Percentiles rank a stretch among this genome's conserved stretches.
phyloP scores from a whole-genome alignment of 2,797 vertebrate genomes.

The Arrhamphus sclerolepis region DNA sequence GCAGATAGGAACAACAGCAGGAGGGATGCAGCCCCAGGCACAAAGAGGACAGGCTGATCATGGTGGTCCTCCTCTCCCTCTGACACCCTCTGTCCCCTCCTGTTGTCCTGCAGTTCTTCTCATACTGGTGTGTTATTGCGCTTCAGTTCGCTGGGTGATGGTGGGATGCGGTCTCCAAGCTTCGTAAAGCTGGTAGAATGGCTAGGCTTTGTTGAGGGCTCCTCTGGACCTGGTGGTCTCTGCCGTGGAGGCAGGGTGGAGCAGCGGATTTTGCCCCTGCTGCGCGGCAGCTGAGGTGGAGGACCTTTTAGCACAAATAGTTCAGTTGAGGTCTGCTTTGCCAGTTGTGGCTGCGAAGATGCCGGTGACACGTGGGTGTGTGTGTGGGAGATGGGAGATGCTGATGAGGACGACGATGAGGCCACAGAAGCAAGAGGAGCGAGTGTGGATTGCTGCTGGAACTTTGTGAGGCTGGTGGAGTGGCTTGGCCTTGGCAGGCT shows the following conservation, averaged over 20 bases:
- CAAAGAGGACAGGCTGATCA: conserved; percentile 60
- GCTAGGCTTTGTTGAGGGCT: conserved; percentile 63
- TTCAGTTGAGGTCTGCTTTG: conserved; percentile 52
- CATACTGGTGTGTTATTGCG: conserved; percentile 67
- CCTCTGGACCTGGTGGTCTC: conserved; percentile 53
- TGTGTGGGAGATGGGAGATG: conserved; percentile 24
- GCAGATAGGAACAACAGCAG: conserved; percentile 27
- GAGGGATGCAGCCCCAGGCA: conserved; percentile 50
- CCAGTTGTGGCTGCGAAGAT: conserved; percentile 25
- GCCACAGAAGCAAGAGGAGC: conserved; percentile 48
- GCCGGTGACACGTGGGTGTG: conserved; percentile 24
- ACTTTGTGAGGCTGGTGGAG: conserved; percentile 78
- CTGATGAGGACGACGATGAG: conserved; percentile 25
- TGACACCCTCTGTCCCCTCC: conserved; percentile 16
- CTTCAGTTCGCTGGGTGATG: conserved; percentile 72
- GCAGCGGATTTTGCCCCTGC: conserved; percentile 71
- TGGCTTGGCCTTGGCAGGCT: conserved; percentile 73
- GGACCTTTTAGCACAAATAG: conserved; percentile 69
- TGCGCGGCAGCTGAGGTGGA: conserved; percentile 60
- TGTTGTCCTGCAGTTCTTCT: conserved; percentile 25
- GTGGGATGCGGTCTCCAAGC: conserved; percentile 65
- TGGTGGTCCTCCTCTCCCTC: conserved; percentile 42
- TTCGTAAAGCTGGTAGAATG: conserved; percentile 78
- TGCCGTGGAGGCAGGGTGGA: conserved; percentile 78
- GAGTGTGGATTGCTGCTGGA: conserved; percentile 54